Evolutionary conservation across 2,888 invertebrate species (phyloP), one percentile per base, ranked within the genome.

Genomic region (Cancer borealis): DNA sequence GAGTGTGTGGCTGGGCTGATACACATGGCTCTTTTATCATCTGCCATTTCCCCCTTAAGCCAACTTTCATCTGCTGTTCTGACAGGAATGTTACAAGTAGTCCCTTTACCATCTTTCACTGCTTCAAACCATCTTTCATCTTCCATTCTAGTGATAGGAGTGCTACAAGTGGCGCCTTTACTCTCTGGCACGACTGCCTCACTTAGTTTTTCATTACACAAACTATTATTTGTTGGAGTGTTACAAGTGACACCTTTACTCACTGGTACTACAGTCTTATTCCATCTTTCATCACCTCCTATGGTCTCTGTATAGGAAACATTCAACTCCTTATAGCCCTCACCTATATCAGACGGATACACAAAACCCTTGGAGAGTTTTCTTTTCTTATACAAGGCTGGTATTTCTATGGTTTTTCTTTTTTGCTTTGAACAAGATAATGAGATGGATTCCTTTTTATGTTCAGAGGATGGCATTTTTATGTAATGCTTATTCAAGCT

Each of bases 361-460:
- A 91, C 54, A 60, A 93, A 93, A 17, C 39, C 66, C 5, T 90
- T 87, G 17, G 91, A 60, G 1, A n/a, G 17, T 39, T 49, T 93
- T 60, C 49, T 93, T 17, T 93, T 93, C 66, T 93, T 93, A 26
- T 17, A 73, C 17, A 93, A 12, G 45, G 54, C n/a, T 3, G 89
- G 17, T 39, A 84, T 91, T 17, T 93, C 66, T 54, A 91, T 73
- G 54, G 46, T 39, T 45, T 39, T 92, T 88, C 45, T 87, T 26
- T 45, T 39, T n/a, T 92, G 88, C 17, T n/a, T 45, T 26, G 92
- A 14, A 3, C 12, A 17, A 17, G 54, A 84, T 17, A 46, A 0
- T 26, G 92, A 88, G 45, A 87, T 12, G 14, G 5, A 21, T 21
- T 47, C 21, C 14, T 79, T 39, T 47, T 30, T 21, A 10, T 54